These are phyloP conservation scores for Isoperla grammatica DNA, from an alignment of 2,888 invertebrate genomes.

Conservation along the genomic window DNA sequence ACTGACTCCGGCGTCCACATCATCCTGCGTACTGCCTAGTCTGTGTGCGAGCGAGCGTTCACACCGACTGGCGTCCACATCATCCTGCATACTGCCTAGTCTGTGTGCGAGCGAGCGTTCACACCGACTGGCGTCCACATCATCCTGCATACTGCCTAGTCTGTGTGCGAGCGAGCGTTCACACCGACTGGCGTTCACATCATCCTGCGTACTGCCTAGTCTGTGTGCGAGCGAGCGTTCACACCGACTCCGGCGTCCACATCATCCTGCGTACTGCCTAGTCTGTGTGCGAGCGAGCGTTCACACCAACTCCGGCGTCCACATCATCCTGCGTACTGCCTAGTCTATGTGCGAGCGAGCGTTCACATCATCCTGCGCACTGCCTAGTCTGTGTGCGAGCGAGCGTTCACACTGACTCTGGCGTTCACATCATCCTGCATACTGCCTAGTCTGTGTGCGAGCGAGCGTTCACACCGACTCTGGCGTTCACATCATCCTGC, in stretches of 20 bases:
- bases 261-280: conserved; percentile 90
- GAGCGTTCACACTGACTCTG: conserved; percentile 93
- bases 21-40: conserved; percentile 87
- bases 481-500: conserved; percentile 91
- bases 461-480: conserved; percentile 92
- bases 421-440: conserved; percentile 91
- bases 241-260: conserved; percentile 95
- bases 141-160: conserved; percentile 87
- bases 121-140: conserved; percentile 97
- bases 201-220: conserved; percentile 87
- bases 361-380: conserved; percentile 93
- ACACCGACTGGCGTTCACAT: conserved; percentile 97
- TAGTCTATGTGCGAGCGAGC: too few species aligned
- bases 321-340: conserved; percentile 89
- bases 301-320: conserved; percentile 93
- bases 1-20: conserved; percentile 97
- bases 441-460: conserved; percentile 88
- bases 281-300: conserved; percentile 88
- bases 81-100: conserved; percentile 87
- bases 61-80: conserved; percentile 97
- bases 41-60: conserved; percentile 84
- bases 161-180: conserved; percentile 84
- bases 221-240: conserved; percentile 84
- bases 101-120: conserved; percentile 84
- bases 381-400: conserved; percentile 81